A percentile compares a stretch with the other conserved stretches of the same genome.
These are phyloP conservation scores for Paramisgurnus dabryanus DNA, from an alignment of 2,113 vertebrate species.

Conservation along the genomic window DNA sequence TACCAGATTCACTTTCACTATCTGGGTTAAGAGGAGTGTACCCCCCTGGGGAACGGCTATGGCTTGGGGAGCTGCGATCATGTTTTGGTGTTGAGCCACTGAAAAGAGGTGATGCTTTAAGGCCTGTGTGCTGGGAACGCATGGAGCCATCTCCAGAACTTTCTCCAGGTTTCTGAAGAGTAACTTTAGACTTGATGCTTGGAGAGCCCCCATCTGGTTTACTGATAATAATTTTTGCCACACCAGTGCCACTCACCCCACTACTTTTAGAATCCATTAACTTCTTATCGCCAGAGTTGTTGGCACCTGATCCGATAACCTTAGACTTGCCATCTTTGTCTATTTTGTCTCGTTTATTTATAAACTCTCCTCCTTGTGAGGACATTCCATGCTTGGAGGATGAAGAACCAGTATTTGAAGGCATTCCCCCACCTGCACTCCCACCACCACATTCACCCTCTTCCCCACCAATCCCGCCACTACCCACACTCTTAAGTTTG, in stretches of 20 bases:
- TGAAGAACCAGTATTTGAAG: conserved; percentile 75
- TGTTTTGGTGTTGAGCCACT: conserved; percentile 97
- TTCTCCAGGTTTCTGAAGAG: conserved; percentile 91
- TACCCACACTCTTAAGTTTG: conserved; percentile 96
- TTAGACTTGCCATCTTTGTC: conserved; percentile 95
- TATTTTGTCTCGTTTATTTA: conserved; percentile 88
- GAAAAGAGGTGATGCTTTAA: conserved; percentile 94
- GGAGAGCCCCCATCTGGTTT: conserved; percentile 96
- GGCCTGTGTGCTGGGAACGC: conserved; percentile 87
- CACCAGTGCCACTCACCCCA: conserved; percentile 81
- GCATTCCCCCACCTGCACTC: conserved; percentile 76
- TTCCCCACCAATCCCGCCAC: conserved; percentile 87
- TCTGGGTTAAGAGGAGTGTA: conserved; percentile 94
- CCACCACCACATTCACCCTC: conserved; percentile 87
- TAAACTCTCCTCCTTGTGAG: conserved; percentile 84
- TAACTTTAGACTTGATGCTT: conserved; percentile 97
- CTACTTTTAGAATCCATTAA: conserved; percentile 83
- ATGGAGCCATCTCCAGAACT: conserved; percentile 82
- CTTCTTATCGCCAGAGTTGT: conserved; percentile 87
- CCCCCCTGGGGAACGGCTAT: conserved; percentile 94
- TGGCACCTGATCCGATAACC: conserved; percentile 81
- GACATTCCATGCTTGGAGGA: conserved; percentile 84
- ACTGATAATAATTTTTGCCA: conserved; percentile 98
- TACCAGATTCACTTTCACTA: conserved; percentile 97
- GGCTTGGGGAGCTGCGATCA: conserved; percentile 96